Conservation (phyloP, 2,113 vertebrate genomes). For the Dendrocopos noguchii region DNA sequence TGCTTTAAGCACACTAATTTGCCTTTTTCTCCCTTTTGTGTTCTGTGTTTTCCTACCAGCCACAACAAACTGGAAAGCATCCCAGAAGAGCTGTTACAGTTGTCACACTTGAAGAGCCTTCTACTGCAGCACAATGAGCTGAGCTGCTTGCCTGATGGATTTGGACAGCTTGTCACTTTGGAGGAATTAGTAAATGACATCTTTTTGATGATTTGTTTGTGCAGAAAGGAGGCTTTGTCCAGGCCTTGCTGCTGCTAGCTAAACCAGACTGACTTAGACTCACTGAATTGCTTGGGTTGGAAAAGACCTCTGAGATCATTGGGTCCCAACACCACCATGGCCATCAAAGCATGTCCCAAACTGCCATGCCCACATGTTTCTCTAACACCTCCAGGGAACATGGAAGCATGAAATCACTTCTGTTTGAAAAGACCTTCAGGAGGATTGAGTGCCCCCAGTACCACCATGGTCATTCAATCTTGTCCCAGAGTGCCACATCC, state of each 20-base stretch:
- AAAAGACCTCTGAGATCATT: too few species aligned
- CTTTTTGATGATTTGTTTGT: background rate
- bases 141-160: constrained; percentile 79
- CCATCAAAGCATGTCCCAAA: too few species aligned
- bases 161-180: constrained; percentile 83
- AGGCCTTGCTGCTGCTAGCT: background rate
- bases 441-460: too few species aligned
- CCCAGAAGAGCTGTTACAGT: constrained; percentile 80
- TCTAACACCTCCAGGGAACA: too few species aligned
- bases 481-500: too few species aligned
- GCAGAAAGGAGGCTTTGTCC: background rate
- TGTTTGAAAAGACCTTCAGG: too few species aligned
- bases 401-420: too few species aligned
- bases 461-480: too few species aligned
- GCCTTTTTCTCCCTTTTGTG: background rate
- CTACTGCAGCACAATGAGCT: constrained; percentile 90
- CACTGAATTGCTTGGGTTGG: too few species aligned
- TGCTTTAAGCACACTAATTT: background rate
- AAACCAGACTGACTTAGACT: too few species aligned
- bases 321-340: too few species aligned
- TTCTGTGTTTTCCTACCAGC: constrained; percentile 68
- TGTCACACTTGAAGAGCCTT: constrained; percentile 83
- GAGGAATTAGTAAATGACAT: constrained; percentile 87
- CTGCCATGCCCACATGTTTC: too few species aligned
- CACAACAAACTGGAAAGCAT: constrained; percentile 88